Conservation (phyloP, 1,140 invertebrate species). For the Theocolax elegans region DNA sequence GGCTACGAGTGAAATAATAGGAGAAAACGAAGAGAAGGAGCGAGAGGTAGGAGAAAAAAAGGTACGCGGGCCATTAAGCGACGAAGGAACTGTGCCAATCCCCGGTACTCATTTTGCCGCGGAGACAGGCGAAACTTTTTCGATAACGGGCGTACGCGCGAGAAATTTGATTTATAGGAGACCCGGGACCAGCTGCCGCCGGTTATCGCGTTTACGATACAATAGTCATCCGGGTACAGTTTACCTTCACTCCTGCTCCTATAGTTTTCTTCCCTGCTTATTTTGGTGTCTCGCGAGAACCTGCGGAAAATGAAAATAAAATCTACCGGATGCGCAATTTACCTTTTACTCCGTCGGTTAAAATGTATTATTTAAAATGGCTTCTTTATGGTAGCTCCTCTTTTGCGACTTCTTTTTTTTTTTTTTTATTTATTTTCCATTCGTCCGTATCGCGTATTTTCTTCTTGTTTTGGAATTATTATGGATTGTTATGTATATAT, state of each 20-base stretch:
- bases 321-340: constrained; percentile 3
- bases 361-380: too few relatives aligned
- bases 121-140: constrained; percentile 38
- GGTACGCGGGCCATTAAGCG: background rate
- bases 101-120: constrained; percentile 22
- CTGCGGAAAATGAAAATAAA: constrained; percentile 7
- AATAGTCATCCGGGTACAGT: constrained; percentile 27
- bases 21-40: background rate
- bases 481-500: too few relatives aligned
- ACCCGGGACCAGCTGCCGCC: constrained; percentile 19
- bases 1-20: background rate
- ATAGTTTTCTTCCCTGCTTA: background rate
- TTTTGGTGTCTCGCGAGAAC: background rate
- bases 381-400: too few relatives aligned
- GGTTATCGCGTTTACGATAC: constrained; percentile 36
- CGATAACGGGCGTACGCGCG: constrained; percentile 31
- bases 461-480: too few relatives aligned
- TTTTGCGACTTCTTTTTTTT: too few relatives aligned
- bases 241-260: background rate
- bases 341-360: too few relatives aligned
- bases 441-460: too few relatives aligned
- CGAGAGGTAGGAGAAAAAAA: background rate
- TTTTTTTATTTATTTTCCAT: too few relatives aligned
- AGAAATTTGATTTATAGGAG: constrained; percentile 36
- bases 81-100: constrained; percentile 36